These are phyloP conservation scores for Lutjanus erythropterus DNA, from an alignment of 2,113 vertebrate genomes.

Conservation along the genomic window DNA sequence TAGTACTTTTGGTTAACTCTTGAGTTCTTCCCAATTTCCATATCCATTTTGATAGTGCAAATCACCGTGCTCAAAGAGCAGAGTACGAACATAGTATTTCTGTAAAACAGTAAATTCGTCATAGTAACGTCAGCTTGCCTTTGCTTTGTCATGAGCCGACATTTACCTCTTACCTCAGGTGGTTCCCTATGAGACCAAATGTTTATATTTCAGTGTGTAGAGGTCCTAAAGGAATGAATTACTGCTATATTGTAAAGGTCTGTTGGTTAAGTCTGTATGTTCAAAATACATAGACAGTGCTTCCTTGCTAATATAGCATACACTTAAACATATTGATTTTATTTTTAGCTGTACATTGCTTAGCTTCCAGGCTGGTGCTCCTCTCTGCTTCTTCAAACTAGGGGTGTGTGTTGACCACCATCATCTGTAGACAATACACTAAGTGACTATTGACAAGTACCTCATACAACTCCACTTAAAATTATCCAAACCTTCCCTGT, in stretches of 20 bases:
- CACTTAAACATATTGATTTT: too few relatives aligned
- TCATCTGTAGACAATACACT: too few relatives aligned
- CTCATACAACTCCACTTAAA: too few relatives aligned
- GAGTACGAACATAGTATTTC: not conserved
- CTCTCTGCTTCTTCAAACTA: too few relatives aligned
- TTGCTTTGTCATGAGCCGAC: not conserved
- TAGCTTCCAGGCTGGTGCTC: too few relatives aligned
- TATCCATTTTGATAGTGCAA: not conserved
- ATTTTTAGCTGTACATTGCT: too few relatives aligned
- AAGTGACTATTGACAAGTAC: too few relatives aligned
- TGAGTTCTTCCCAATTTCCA: not conserved
- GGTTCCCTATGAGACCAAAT: too few relatives aligned
- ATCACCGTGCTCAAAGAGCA: not conserved
- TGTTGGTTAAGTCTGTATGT: too few relatives aligned
- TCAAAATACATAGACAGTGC: not conserved
- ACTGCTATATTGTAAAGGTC: not conserved
- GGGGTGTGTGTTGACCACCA: too few relatives aligned
- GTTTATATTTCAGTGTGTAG: not conserved
- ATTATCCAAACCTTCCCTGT: too few relatives aligned
- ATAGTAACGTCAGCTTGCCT: not conserved
- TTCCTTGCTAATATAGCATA: too few relatives aligned
- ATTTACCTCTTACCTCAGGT: conserved; percentile 21
- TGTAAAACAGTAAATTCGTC: not conserved
- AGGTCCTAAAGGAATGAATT: not conserved
- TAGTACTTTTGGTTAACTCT: not conserved